Evolutionary conservation across 2,888 invertebrate species (phyloP), one percentile per base, ranked within the genome.

Genomic region (Parnassius smintheus): DNA sequence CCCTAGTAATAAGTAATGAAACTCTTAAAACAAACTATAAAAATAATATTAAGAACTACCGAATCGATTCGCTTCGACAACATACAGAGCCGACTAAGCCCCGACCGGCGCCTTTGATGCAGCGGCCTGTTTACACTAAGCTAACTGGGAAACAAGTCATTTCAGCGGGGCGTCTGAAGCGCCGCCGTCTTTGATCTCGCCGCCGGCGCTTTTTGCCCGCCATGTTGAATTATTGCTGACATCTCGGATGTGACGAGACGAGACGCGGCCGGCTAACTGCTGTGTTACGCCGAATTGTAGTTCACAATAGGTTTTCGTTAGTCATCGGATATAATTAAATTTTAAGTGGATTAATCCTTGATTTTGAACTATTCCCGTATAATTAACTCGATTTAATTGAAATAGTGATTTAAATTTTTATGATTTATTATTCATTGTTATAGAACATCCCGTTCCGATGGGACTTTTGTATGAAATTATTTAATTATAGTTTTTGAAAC

Each of bases 111-210:
- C 76, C 81, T 91, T 91, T 91, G 91, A 91, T 83, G 88, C 82
- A 75, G 77, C 87, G 83, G 78, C 75, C 74, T 91, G 91, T 91
- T 90, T 91, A 88, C 90, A 88, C 87, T 88, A 84, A 85, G 84
- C 88, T 84, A 85, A 88, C 89, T 82, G 88, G 78, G 88, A 86
- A 88, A 89, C 90, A 86, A 89, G 89, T 87, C 88, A 85, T 90
- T 88, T 86, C 82, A 78, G 70, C 72, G 78, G 73, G 77, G 76
- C 80, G 81, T 82, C 77, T 81, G 83, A 72, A 73, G 74, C 74
- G 75, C 80, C 80, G 82, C 76, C 70, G 65, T 65, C 85, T 91
- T 91, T 91, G 88, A 91, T 87, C 84, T 85, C 69, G 76, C 87
- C 88, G 86, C 75, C 70, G 61, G 67, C 73, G 77, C 77, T 81